Percentiles rank a stretch among this genome's conserved stretches.
Evolutionary conservation across 2,888 invertebrate genomes (phyloP).

Genomic region (Stenurella melanura): DNA sequence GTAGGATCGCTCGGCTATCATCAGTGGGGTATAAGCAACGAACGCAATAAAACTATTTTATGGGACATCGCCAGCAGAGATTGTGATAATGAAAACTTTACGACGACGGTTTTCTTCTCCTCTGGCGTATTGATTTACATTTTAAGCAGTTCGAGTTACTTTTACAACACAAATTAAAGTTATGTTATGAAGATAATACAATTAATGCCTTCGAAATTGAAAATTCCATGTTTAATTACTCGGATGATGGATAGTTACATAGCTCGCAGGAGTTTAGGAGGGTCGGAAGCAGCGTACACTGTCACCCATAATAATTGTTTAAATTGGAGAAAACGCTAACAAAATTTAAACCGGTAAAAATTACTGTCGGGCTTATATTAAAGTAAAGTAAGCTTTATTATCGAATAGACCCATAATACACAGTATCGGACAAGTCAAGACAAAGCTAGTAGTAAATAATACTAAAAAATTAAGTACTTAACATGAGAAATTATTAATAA

Average conservation of each 20-base stretch:
- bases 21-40: conserved; percentile 10
- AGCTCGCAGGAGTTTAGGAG: background rate
- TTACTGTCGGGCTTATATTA: too few relatives aligned
- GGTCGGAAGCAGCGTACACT: background rate
- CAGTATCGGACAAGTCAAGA: too few relatives aligned
- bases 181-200: conserved; percentile 24
- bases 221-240: conserved; percentile 18
- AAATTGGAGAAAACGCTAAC: background rate
- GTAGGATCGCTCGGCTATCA: conserved; percentile 18
- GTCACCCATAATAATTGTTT: background rate
- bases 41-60: conserved; percentile 44
- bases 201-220: conserved; percentile 20
- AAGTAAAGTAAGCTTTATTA: too few relatives aligned
- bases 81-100: conserved; percentile 52
- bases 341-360: background rate
- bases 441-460: too few relatives aligned
- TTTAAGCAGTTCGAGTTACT: conserved; percentile 27
- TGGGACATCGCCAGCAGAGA: conserved; percentile 49
- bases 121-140: conserved; percentile 39
- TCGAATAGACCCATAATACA: too few relatives aligned
- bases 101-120: conserved; percentile 43
- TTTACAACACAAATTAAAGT: conserved; percentile 16
- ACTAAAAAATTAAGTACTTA: too few relatives aligned
- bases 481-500: too few relatives aligned
- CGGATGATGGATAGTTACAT: background rate